Evolutionary conservation across 2,888 invertebrate genomes (phyloP), one percentile per base, ranked within the genome.

Genomic region (Cyaniris semiargus): DNA sequence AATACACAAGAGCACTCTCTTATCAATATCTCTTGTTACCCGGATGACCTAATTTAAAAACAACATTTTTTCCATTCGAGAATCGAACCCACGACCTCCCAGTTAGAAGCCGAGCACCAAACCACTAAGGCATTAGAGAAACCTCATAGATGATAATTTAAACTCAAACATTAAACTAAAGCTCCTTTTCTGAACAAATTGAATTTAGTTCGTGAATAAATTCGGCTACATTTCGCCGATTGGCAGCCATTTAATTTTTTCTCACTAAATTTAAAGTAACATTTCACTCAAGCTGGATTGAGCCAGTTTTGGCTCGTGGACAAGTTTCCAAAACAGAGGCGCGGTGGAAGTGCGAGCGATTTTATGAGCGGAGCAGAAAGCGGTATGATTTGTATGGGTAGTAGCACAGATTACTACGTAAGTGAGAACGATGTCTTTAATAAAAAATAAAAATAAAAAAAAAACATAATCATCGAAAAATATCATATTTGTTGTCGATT

Each of bases 261-360:
- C 53, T 53, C 76, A 76, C 34, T 76, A 76, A 71, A 76, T 76
- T 76, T 76, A 56, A 76, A 76, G 76, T 56, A 48, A 76, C 71
- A 70, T 76, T 70, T 71, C 76, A 76, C 76, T 76, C 76, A 76
- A 56, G 74, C 74, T 76, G 70, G 70, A 56, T 76, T 56, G 56
- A 58, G 76, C 76, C 71, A 76, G 76, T 76, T 76, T 76, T 76
- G 76, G 76, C 76, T n/a, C 70, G 76, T 53, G 27, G 56, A 76
- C 76, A 76, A 76, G 71, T 76, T 76, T 76, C 71, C 71, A 23
- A 71, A 71, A 70, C 38, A 76, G 27, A 15, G n/a, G 38, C 34
- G 15, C 58, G 71, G 71, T 71, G 8, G 15, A 10, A 15, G 4
- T 58, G 21, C 7, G 13, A 56, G 76, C 76, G 58, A 71, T n/a